Base-by-base conservation (phyloP, 1,140 invertebrate species). In the Saccostrea glomerata region DNA sequence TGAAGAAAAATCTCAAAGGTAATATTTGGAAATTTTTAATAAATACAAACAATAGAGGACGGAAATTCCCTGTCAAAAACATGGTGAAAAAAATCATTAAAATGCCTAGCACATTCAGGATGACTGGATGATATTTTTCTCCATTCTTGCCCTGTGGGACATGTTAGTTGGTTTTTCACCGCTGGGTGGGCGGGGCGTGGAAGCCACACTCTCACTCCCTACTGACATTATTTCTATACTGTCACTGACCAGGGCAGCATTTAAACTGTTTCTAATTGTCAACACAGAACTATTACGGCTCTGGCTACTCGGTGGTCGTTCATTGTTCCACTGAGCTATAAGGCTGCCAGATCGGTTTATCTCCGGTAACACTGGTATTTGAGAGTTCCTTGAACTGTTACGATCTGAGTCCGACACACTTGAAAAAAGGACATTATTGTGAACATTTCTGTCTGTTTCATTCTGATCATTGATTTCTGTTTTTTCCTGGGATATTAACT, bases 271-370 rank as follows among this genome's bases (percentile, higher is more conserved):
- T 23, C 84, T 58, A 9, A 89, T 54, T 23, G 89, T 87, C 30
- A 86, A 83, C 54, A 86, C 86, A 63, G 89, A 87, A 82, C 89
- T 89, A 54, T 77, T 84, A 13, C 70, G 70, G 82, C 89, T 89
- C 6, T 82, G 55, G 56, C 70, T 60, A 89, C 89, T 89, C 5
- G 83, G 83, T 13, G 83, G 58, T 86, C 89, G 84, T 23, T 87
- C 77, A 66, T 87, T 87, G 60, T 89, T 89, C 58, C 77, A 84
- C 73, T 77, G 70, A 15, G 86, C 66, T n/a, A 89, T 84, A 25
- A 89, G 82, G 86, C 89, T 89, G n/a, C 89, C 89, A 63, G 89
- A 89, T 66, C 89, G 47, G 54, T 89, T 89, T 17, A 89, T 89
- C 87, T 89, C 86, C 30, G 89, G 89, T 82, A 89, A 60, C 55